phyloP scores from a whole-genome alignment of 2,888 invertebrate genomes.

The Leptogaster cylindrica region DNA sequence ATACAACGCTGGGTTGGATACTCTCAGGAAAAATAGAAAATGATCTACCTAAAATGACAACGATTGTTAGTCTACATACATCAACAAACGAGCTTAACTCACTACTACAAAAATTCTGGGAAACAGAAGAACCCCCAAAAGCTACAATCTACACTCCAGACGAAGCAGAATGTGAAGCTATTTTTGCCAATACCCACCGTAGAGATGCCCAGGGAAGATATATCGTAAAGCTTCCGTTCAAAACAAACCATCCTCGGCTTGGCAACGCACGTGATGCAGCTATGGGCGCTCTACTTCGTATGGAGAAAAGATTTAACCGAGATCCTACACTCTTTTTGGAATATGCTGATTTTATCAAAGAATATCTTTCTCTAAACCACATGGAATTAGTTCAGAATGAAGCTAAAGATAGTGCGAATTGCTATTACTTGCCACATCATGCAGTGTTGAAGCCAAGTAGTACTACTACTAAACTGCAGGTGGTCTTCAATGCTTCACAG shows the following conservation, averaged over 20 bases:
- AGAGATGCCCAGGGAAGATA: not conserved
- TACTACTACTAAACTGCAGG: not conserved
- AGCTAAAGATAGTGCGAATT: not conserved
- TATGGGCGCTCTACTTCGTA: not conserved
- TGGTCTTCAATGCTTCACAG: slow-evolving; percentile 6
- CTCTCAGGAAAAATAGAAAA: not conserved
- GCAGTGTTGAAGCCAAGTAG: not conserved
- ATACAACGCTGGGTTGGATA: too few relatives aligned
- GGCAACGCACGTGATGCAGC: not conserved
- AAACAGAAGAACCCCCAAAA: not conserved
- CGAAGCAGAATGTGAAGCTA: slow-evolving; percentile 1
- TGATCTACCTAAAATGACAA: not conserved
- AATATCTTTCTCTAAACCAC: not conserved
- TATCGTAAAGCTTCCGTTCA: not conserved
- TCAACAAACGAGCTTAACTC: not conserved
- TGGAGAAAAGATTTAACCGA: not conserved
- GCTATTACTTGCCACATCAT: slow-evolving; percentile 14
- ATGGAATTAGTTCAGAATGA: slow-evolving; percentile 5
- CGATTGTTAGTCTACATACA: not conserved
- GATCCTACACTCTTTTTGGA: not conserved
- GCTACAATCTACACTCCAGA: not conserved
- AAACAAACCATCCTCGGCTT: not conserved
- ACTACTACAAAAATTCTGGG: not conserved
- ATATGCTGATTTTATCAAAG: slow-evolving; percentile 2
- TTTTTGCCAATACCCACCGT: not conserved